These are phyloP conservation scores for Avahi laniger DNA, from an alignment of 2,797 vertebrate species.

Conservation along the genomic window DNA sequence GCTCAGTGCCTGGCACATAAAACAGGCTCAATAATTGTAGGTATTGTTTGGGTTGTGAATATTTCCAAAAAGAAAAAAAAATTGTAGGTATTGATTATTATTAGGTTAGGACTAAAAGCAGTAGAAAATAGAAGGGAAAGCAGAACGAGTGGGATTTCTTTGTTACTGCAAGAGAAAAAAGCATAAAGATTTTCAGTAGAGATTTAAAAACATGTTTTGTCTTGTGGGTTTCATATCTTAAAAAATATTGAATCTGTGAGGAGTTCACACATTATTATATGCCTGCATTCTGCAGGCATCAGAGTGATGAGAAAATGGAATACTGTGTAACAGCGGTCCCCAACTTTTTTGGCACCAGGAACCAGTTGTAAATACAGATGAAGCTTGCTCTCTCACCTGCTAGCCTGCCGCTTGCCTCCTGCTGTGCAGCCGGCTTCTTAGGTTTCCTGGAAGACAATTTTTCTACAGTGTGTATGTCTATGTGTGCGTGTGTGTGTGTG, in stretches of 20 bases:
- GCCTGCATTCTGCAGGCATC: background rate
- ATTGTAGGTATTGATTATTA: background rate
- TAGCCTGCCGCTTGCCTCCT: too few species aligned
- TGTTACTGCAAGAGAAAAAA: background rate
- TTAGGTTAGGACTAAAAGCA: background rate
- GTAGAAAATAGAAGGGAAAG: background rate
- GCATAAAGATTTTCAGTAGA: background rate
- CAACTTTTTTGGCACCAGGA: too few species aligned
- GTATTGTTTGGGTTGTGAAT: too few species aligned
- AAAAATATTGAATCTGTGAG: background rate
- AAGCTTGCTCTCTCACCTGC: too few species aligned
- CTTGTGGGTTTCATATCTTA: conserved; percentile 1
- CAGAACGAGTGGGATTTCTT: background rate
- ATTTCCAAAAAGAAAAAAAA: background rate
- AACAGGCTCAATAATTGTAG: background rate
- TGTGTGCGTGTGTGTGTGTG: too few species aligned
- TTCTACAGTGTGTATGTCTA: too few species aligned
- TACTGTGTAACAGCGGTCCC: background rate
- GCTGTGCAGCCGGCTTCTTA: too few species aligned
- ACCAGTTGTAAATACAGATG: background rate
- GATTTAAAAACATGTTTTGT: background rate
- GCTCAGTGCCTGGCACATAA: background rate
- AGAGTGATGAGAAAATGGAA: conserved; percentile 16
- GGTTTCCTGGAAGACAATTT: too few species aligned
- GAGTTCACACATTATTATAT: background rate